A percentile compares a stretch with the other conserved stretches of the same genome.
Conservation (phyloP, 2,797 vertebrate genomes). For the Spinibarbus caldwelli region DNA sequence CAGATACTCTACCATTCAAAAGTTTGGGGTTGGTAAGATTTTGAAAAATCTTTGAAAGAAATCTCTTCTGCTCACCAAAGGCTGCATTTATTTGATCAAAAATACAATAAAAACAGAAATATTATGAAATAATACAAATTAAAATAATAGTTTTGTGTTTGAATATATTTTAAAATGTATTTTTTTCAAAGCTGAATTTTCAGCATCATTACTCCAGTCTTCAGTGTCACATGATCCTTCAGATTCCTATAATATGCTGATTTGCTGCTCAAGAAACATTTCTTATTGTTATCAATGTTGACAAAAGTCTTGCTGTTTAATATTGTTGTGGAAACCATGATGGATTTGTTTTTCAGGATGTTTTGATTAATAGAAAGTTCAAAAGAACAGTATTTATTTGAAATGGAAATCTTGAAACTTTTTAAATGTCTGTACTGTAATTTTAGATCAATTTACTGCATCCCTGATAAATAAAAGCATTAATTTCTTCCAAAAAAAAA, state of each 20-base stretch:
- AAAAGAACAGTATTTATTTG: not conserved
- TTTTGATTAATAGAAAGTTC: not conserved
- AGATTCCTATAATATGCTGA: not conserved
- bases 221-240: not conserved
- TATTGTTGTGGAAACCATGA: not conserved
- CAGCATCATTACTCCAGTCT: not conserved
- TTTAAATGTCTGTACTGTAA: not conserved
- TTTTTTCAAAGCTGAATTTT: not conserved
- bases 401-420: too few relatives aligned
- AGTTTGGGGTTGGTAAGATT: not conserved
- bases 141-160: not conserved
- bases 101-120: not conserved
- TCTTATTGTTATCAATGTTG: not conserved
- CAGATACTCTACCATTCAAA: not conserved
- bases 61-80: not conserved
- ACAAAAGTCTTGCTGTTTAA: not conserved
- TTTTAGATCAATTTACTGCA: not conserved
- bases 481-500: not conserved
- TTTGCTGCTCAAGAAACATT: not conserved
- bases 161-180: not conserved
- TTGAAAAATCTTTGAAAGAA: not conserved
- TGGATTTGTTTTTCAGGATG: not conserved
- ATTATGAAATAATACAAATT: not conserved
- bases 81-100: not conserved
- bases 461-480: not conserved